phyloP scores from a whole-genome alignment of 2,797 vertebrate species.

The Acanthiza pusilla region DNA sequence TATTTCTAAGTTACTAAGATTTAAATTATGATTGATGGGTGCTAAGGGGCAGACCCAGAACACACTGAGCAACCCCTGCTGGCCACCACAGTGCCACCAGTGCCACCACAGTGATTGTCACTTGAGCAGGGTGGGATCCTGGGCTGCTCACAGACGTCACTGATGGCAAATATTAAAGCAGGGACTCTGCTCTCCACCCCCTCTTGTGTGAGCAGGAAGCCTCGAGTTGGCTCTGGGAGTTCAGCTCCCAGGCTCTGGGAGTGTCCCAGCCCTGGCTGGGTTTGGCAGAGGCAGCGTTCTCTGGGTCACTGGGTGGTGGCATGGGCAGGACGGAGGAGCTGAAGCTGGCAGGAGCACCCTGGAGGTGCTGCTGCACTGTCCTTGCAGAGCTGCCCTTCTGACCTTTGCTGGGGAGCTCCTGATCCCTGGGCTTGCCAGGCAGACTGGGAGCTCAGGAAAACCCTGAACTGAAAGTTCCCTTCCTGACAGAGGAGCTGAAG shows the following conservation, averaged over 20 bases:
- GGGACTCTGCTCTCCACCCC: background rate
- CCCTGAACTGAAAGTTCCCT: background rate
- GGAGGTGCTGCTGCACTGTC: background rate
- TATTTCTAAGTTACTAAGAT: background rate
- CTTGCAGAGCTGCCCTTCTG: background rate
- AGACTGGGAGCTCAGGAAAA: background rate
- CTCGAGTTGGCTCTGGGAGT: background rate
- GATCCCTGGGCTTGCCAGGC: background rate
- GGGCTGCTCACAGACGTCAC: background rate
- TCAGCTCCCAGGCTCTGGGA: background rate
- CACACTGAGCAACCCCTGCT: background rate
- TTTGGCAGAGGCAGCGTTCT: background rate
- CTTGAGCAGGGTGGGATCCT: background rate
- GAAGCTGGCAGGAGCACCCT: background rate
- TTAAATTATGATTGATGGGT: background rate
- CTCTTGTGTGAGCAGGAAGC: background rate
- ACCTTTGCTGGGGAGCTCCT: background rate
- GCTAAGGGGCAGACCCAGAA: background rate
- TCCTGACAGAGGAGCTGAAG: background rate
- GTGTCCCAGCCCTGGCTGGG: background rate
- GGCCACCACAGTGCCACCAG: background rate
- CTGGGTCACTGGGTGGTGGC: background rate
- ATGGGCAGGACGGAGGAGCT: background rate
- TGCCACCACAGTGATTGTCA: background rate
- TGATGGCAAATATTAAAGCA: background rate